Conservation (phyloP, 2,113 vertebrate genomes). For the Copsychus sechellarum region DNA sequence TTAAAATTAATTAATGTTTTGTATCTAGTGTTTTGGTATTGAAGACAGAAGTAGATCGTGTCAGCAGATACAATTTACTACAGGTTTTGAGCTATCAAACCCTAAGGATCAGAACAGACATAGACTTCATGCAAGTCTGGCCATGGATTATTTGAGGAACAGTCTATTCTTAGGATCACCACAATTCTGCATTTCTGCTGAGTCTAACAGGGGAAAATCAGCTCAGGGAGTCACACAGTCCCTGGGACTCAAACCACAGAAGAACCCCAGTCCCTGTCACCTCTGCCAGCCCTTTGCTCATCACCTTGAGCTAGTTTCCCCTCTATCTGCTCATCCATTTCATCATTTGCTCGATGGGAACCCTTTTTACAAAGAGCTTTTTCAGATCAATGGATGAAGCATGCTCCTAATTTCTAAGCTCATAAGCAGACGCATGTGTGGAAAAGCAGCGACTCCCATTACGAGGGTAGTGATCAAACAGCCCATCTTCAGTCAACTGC, state of each 20-base stretch:
- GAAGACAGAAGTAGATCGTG: background rate
- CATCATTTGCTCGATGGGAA: background rate
- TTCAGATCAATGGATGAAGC: slow-evolving; percentile 34
- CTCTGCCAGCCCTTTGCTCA: background rate
- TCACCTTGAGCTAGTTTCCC: background rate
- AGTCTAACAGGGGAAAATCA: background rate
- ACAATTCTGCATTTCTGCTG: background rate
- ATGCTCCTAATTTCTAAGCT: slow-evolving; percentile 38
- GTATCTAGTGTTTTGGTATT: background rate
- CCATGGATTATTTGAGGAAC: background rate
- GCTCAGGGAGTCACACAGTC: background rate
- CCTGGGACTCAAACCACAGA: rapidly evolving
- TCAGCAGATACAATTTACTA: background rate
- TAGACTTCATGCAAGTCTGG: background rate
- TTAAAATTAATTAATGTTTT: background rate
- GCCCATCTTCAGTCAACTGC: background rate
- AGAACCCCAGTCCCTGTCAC: rapidly evolving
- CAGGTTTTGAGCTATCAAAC: background rate
- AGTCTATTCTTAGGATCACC: background rate
- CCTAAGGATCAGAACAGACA: background rate
- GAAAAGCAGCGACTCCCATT: background rate
- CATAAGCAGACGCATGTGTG: background rate
- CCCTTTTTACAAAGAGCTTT: slow-evolving; percentile 41
- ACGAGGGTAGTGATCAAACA: slow-evolving; percentile 21
- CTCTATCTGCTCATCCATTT: slow-evolving; percentile 26